phyloP scores from a whole-genome alignment of 1,140 invertebrate genomes.

The Plectrocnemia conspersa region DNA sequence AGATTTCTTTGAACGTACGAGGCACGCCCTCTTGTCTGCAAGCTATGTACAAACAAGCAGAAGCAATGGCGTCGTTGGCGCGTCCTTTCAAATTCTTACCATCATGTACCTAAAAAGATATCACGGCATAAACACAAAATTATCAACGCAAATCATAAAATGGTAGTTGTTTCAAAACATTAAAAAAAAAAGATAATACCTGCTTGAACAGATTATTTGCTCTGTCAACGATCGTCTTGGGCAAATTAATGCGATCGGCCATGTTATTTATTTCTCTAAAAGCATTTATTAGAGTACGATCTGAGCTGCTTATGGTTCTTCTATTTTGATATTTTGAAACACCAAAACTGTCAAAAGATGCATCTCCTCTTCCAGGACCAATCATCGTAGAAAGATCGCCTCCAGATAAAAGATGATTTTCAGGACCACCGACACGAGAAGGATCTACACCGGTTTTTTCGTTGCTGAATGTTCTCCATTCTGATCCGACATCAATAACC shows the following conservation, averaged over 20 bases:
- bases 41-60: conserved; percentile 98
- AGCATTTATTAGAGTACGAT: conserved; percentile 90
- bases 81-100: conserved; percentile 92
- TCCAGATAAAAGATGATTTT: conserved; percentile 93
- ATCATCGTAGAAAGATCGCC: conserved; percentile 97
- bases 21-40: conserved; percentile 98
- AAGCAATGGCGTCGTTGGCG: conserved; percentile 96
- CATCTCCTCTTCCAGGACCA: conserved; percentile 81
- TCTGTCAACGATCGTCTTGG: conserved; percentile 90
- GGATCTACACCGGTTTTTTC: conserved; percentile 96
- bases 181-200: conserved; percentile 40
- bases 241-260: conserved; percentile 96
- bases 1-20: conserved; percentile 98
- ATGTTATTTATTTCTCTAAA: conserved; percentile 96
- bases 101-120: conserved; percentile 77
- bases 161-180: neutral
- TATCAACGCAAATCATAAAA: neutral
- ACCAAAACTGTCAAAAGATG: conserved; percentile 77
- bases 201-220: conserved; percentile 97
- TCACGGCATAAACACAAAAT: neutral
- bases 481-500: conserved; percentile 99
- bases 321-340: conserved; percentile 91
- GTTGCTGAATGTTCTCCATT: conserved; percentile 99
- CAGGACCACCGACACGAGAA: conserved; percentile 95
- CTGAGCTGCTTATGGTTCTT: conserved; percentile 87